Conservation (phyloP, 1,140 invertebrate species). For the Leptoteleia sp. region DNA sequence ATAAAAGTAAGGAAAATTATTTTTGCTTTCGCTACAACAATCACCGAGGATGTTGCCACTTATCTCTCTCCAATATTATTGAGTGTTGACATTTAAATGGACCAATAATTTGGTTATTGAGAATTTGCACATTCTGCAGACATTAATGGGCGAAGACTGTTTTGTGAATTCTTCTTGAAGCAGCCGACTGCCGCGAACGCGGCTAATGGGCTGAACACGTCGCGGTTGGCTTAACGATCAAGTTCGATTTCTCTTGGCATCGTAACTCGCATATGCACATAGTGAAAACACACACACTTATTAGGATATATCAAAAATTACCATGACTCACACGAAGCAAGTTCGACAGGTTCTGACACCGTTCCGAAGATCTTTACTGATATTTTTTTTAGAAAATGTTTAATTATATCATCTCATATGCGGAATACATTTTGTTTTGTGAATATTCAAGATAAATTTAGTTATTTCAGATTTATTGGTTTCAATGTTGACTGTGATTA, state of each 20-base stretch:
- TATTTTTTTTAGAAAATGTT: slow-evolving; percentile 45
- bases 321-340: slow-evolving; percentile 58
- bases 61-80: neutral
- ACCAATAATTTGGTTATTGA: slow-evolving; percentile 19
- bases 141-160: slow-evolving; percentile 41
- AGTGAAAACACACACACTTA: slow-evolving; percentile 71
- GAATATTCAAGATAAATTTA: slow-evolving; percentile 1
- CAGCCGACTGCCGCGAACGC: slow-evolving; percentile 68
- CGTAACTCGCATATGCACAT: slow-evolving; percentile 68
- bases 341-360: slow-evolving; percentile 57
- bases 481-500: slow-evolving; percentile 9
- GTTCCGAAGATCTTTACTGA: slow-evolving; percentile 47
- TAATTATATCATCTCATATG: slow-evolving; percentile 50
- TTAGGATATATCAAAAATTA: slow-evolving; percentile 70
- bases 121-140: slow-evolving; percentile 30
- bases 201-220: slow-evolving; percentile 76
- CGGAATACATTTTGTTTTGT: slow-evolving; percentile 26
- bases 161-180: slow-evolving; percentile 52
- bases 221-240: slow-evolving; percentile 78
- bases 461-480: slow-evolving; percentile 10
- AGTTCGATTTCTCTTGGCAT: slow-evolving; percentile 79
- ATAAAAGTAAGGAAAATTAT: no score
- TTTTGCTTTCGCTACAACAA: no score
- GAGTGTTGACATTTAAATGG: neutral
- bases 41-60: neutral